phyloP scores from a whole-genome alignment of 2,797 vertebrate species.

The Melanogrammus aeglefinus region DNA sequence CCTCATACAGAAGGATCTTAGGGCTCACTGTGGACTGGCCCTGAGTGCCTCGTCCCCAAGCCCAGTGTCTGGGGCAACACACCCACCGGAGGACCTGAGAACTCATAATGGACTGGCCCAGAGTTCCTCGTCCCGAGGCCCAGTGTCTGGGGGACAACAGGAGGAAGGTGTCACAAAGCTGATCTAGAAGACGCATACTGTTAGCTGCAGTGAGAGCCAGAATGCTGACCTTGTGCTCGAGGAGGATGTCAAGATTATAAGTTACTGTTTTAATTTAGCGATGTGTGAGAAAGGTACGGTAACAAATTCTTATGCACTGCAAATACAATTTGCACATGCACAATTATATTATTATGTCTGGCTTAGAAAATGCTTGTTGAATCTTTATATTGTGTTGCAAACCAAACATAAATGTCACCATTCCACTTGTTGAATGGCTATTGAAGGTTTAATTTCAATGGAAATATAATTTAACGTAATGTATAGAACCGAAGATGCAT shows the following conservation, averaged over 20 bases:
- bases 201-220: neutral
- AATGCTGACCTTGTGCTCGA: neutral
- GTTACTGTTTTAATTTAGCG: neutral
- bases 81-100: slow-evolving; percentile 36
- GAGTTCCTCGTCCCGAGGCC: slow-evolving; percentile 15
- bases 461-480: neutral
- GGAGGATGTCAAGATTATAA: neutral
- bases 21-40: slow-evolving; percentile 24
- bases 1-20: slow-evolving; percentile 56
- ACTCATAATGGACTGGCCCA: slow-evolving; percentile 36
- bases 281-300: neutral
- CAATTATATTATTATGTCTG: neutral
- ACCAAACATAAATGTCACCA: neutral
- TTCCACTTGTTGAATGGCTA: neutral
- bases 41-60: slow-evolving; percentile 19
- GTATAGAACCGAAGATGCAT: neutral
- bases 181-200: neutral
- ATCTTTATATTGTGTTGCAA: neutral
- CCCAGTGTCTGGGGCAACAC: neutral
- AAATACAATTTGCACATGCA: neutral
- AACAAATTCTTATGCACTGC: neutral
- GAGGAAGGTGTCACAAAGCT: neutral
- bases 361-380: neutral
- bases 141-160: neutral
- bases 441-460: neutral